Base-by-base conservation (phyloP, 2,888 invertebrate species). In the Drosophila mettleri region DNA sequence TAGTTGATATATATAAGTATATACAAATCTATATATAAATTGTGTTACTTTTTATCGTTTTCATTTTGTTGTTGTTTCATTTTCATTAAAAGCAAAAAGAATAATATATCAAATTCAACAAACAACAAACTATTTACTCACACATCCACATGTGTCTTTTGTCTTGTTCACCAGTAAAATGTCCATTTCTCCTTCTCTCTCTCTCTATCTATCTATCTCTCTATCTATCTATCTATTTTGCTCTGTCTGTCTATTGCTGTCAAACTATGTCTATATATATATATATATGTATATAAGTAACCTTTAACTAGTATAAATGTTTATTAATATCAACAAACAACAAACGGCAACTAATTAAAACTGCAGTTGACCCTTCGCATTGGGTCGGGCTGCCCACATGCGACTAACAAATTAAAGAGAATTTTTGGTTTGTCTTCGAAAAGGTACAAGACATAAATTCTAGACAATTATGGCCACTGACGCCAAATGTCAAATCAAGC, bases 141-240 rank as follows among this genome's bases (percentile, higher is more conserved):
- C 90, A 91, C 82, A 84, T 86, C 90, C 64, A 63, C 91, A 91
- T 91, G 88, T 89, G 91, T 92, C 89, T 91, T 90, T 92, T 91
- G 92, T 91, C 90, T 91, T 92, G 91, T 81, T 91, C 91, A 92
- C 91, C 88, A 88, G 88, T 84, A 86, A 86, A 86, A 77, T 52
- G 74, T 83, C 34, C 65, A 27, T 65, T 27, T 69, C 36, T 64
- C 36, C 46, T 29, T 65, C 16, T 69, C n/a, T 70, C 18, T 52
- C 22, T 34, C 22, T 43, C 6, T 27, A n/a, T n/a, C 39, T 39
- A 5, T 46, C 46, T 46, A 8, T 33, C 52, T 60, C 16, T 70
- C 20, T 53, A 18, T 41, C n/a, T 70, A 27, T 67, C 39, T 51
- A 3, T 27, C 43, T 18, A 20, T 27, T 49, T 60, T 38, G 62